Evolutionary conservation across 1,140 invertebrate species (phyloP).

Genomic region (Drosophila truncata): DNA sequence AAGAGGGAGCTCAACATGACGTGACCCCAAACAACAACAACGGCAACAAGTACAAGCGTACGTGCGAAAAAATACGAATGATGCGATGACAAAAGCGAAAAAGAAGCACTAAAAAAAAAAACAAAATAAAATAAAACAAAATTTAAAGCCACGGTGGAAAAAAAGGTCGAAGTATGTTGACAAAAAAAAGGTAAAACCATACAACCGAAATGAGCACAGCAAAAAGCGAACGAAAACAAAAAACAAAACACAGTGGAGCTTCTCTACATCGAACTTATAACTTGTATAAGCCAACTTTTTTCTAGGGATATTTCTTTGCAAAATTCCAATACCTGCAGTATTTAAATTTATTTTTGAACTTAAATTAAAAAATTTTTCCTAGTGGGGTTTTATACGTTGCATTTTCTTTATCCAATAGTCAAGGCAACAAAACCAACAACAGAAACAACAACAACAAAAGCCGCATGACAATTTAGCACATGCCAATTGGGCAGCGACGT

Average conservation of each 20-base stretch:
- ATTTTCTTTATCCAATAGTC: constrained; percentile 29
- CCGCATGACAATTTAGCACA: constrained; percentile 71
- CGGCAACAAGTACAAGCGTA: constrained; percentile 80
- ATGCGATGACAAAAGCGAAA: constrained; percentile 71
- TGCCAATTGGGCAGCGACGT: constrained; percentile 62
- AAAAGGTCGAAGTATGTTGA: constrained; percentile 46
- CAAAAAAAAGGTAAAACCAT: constrained; percentile 41
- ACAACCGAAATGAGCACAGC: constrained; percentile 60
- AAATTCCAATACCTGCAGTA: not conserved
- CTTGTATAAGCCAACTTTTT: not conserved
- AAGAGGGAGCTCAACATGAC: constrained; percentile 50
- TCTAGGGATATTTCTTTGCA: not conserved
- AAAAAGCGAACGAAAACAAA: constrained; percentile 45
- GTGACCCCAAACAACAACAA: constrained; percentile 80
- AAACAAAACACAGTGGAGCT: constrained; percentile 18
- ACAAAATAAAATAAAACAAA: constrained; percentile 15
- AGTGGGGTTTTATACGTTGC: constrained; percentile 9
- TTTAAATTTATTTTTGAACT: no score
- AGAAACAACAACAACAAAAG: constrained; percentile 30
- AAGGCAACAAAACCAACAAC: constrained; percentile 47
- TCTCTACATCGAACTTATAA: not conserved
- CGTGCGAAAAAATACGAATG: constrained; percentile 67
- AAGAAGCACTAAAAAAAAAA: constrained; percentile 12
- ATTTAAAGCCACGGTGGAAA: constrained; percentile 23
- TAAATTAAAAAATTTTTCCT: not conserved